These are phyloP conservation scores for Craseonycteris thonglongyai DNA, from an alignment of 2,113 vertebrate species.

Conservation along the genomic window DNA sequence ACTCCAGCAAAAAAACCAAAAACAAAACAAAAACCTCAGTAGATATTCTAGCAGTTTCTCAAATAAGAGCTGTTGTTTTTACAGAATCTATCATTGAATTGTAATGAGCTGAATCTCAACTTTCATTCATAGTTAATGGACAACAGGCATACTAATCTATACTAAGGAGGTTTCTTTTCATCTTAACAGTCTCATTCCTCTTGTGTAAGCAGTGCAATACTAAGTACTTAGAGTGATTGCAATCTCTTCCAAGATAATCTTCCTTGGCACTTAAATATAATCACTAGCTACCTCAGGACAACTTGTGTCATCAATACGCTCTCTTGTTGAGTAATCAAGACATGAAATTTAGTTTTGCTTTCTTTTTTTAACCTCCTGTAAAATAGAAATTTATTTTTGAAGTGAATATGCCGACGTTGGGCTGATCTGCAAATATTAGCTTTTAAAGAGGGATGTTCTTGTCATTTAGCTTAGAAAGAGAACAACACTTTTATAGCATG, in stretches of 20 bases:
- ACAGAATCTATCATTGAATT: constrained; percentile 17
- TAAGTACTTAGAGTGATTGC: constrained; percentile 58
- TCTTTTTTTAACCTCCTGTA: background rate
- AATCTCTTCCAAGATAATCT: constrained; percentile 61
- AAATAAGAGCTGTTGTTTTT: constrained; percentile 34
- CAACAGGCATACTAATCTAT: constrained; percentile 52
- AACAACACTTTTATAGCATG: background rate
- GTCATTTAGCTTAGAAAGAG: background rate
- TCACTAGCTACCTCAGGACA: constrained; percentile 56
- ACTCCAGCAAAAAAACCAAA: background rate
- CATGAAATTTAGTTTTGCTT: constrained; percentile 4
- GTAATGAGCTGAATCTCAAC: constrained; percentile 44
- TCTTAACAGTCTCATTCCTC: constrained; percentile 34
- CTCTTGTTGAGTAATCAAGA: constrained; percentile 59
- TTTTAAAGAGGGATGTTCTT: background rate
- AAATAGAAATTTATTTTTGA: constrained; percentile 43
- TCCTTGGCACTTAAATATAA: constrained; percentile 55
- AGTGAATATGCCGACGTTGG: background rate
- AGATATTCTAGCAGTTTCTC: background rate
- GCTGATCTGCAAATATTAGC: background rate
- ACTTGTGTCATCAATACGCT: constrained; percentile 56
- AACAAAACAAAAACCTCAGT: too few relatives aligned
- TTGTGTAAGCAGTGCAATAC: constrained; percentile 35
- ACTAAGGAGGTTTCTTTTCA: constrained; percentile 28
- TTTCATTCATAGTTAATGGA: constrained; percentile 51